Base-by-base conservation (phyloP, 2,888 invertebrate species). In the Mythimna lalbum region DNA sequence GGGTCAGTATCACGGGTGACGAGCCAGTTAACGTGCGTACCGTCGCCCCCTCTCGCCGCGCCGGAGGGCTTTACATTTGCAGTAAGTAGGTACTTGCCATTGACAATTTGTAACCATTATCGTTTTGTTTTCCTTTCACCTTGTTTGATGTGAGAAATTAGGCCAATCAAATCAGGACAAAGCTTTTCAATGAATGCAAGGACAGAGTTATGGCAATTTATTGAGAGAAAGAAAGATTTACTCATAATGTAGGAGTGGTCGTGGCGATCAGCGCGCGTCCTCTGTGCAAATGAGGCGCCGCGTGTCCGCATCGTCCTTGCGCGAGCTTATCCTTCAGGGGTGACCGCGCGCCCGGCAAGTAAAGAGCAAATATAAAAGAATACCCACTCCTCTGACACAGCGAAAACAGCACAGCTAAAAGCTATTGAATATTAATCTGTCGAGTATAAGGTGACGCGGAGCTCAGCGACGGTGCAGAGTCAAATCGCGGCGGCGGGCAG, bases 1-100 rank as follows among this genome's bases (percentile, higher is more conserved):
- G 21, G 83, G 85, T 82, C 83, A 73, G 67, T 68, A 55, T 33
- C 62, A 63, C 61, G 39, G 12, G 19, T 27, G 64, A 43, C 43
- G 78, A 36, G 50, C 56, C 33, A 4, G 43, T 52, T 43, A 50
- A 47, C 33, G 12, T 14, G n/a, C 23, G 36, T 19, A 50, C 19
- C 36, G n/a, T 21, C 39, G 39, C 39, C 14, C 39, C 39, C 6
- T 43, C 17, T 19, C 6, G 43, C 43, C 43, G 17, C 6, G 43
- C 43, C 43, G 17, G 43, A 19, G 43, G 14, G 21, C 31, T n/a
- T 17, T 33, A 52, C 56, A 27, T 27, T 17, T 19, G 31, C 43
- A 23, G 14, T 53, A 19, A 53, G 53, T 27, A 27, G 27, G 27
- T 33, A 63, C n/a, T n/a, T 53, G 14, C 23, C 52, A 50, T 31